phyloP scores from a whole-genome alignment of 1,140 invertebrate species.

The Papilio aristodemus region DNA sequence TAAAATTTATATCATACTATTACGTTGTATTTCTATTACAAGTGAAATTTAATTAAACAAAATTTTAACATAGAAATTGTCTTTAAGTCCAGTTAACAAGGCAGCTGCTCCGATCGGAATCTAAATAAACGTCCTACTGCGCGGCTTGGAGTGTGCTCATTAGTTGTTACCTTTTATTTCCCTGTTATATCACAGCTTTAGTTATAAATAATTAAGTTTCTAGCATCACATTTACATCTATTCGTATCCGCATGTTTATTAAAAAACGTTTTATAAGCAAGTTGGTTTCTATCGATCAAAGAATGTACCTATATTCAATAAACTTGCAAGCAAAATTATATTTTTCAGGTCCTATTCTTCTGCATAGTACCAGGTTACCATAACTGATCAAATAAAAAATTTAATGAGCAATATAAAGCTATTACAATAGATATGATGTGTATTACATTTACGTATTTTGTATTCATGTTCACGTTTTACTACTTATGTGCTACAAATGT shows the following conservation, averaged over 20 bases:
- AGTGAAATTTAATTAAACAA: slow-evolving; percentile 14
- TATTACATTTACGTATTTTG: too few relatives aligned
- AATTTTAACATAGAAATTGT: slow-evolving; percentile 30
- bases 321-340: too few relatives aligned
- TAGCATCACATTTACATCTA: neutral
- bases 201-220: slow-evolving; percentile 3
- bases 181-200: neutral
- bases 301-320: neutral
- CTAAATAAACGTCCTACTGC: slow-evolving; percentile 45
- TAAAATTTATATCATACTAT: slow-evolving; percentile 7
- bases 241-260: neutral
- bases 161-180: slow-evolving; percentile 35
- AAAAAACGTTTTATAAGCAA: neutral
- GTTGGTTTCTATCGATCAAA: neutral
- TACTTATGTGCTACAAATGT: too few relatives aligned
- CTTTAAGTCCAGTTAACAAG: slow-evolving; percentile 36
- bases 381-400: too few relatives aligned
- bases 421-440: too few relatives aligned
- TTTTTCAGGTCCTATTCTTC: neutral
- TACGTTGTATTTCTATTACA: slow-evolving; percentile 1
- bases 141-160: slow-evolving; percentile 34
- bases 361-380: neutral
- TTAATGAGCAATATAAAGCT: too few relatives aligned
- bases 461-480: too few relatives aligned
- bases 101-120: slow-evolving; percentile 51